Evolutionary conservation across 2,888 invertebrate species (phyloP).

Genomic region (Agapostemon virescens): DNA sequence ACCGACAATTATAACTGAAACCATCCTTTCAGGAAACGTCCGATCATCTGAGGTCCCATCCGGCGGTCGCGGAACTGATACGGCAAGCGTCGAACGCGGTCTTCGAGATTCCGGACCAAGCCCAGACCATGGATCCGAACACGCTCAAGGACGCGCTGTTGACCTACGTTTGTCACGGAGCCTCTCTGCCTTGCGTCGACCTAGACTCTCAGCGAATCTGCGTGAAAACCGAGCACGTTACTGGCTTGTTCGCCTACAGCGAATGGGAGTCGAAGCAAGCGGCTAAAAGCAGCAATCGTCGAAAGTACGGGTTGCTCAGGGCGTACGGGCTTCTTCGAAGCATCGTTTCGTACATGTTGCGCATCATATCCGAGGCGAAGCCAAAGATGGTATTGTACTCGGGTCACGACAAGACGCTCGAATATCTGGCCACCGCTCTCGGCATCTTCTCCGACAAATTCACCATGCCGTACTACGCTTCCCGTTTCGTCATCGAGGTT

Average conservation of each 20-base stretch:
- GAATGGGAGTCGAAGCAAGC: slow-evolving; percentile 89
- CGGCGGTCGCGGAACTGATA: slow-evolving; percentile 87
- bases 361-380: slow-evolving; percentile 89
- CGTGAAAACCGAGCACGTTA: slow-evolving; percentile 87
- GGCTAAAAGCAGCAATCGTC: slow-evolving; percentile 83
- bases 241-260: slow-evolving; percentile 89
- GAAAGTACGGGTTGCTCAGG: slow-evolving; percentile 83
- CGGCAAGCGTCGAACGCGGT: slow-evolving; percentile 85
- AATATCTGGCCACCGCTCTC: slow-evolving; percentile 90
- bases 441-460: slow-evolving; percentile 85
- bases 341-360: slow-evolving; percentile 90
- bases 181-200: slow-evolving; percentile 88
- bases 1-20: no score
- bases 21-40: slow-evolving; percentile 83
- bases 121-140: slow-evolving; percentile 85
- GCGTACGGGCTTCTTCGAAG: slow-evolving; percentile 92
- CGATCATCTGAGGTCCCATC: slow-evolving; percentile 86
- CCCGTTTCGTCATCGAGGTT: slow-evolving; percentile 93
- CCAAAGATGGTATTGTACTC: slow-evolving; percentile 91
- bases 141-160: slow-evolving; percentile 90
- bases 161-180: slow-evolving; percentile 92
- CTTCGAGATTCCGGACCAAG: slow-evolving; percentile 86
- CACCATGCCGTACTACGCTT: slow-evolving; percentile 91
- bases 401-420: slow-evolving; percentile 95
- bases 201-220: slow-evolving; percentile 81